Conservation (phyloP, 2,888 invertebrate species). For the Drosophila borealis region DNA sequence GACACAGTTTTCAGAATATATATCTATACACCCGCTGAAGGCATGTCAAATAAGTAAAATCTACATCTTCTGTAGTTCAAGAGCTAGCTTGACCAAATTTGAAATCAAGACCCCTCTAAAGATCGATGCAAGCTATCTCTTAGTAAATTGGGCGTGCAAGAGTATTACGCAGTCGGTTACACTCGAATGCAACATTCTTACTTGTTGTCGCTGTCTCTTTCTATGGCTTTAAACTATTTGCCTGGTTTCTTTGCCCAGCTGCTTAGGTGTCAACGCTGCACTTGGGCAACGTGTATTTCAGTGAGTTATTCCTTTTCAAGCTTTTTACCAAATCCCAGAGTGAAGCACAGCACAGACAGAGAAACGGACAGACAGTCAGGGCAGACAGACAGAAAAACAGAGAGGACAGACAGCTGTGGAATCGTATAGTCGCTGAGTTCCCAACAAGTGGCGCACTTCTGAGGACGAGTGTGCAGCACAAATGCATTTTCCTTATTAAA, state of each 20-base stretch:
- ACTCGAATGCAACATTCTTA: no score
- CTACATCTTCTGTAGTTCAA: no score
- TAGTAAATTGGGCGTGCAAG: no score
- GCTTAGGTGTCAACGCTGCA: conserved; percentile 65
- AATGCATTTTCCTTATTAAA: conserved; percentile 71
- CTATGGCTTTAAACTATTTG: conserved; percentile 53
- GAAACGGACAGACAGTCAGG: conserved; percentile 17
- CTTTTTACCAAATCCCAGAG: conserved; percentile 62
- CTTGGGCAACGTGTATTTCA: conserved; percentile 60
- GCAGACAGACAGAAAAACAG: conserved; percentile 2
- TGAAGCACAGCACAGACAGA: conserved; percentile 13
- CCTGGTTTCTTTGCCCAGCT: conserved; percentile 58
- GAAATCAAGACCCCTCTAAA: no score
- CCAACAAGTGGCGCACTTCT: conserved; percentile 49
- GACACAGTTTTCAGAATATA: no score
- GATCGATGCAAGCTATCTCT: no score
- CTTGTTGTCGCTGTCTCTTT: conserved; percentile 9
- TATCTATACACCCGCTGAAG: no score
- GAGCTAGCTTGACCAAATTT: no score
- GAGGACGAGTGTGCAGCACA: conserved; percentile 57
- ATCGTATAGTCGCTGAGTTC: conserved; percentile 14
- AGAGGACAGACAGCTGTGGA: conserved; percentile 1
- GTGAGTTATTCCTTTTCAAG: conserved; percentile 60
- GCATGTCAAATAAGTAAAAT: no score
- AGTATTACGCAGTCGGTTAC: no score